Evolutionary conservation across 1,140 invertebrate genomes (phyloP).

Genomic region (Cyclargus thomasi): DNA sequence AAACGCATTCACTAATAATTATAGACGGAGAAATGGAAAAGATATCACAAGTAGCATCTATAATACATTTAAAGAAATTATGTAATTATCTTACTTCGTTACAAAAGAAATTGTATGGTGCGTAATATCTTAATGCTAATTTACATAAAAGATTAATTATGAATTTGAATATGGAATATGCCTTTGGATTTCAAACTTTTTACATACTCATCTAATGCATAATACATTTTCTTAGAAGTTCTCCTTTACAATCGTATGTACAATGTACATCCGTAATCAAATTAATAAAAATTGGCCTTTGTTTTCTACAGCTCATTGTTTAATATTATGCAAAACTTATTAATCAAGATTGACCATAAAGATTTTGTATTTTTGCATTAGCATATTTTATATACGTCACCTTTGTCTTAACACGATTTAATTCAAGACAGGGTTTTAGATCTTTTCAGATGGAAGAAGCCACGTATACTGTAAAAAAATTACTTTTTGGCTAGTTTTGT

Average conservation of each 20-base stretch:
- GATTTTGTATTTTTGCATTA: too few relatives aligned
- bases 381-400: too few relatives aligned
- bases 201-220: not conserved
- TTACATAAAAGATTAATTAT: conserved; percentile 3
- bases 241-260: too few relatives aligned
- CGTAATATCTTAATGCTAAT: conserved; percentile 10
- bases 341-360: too few relatives aligned
- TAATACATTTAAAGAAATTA: conserved; percentile 32
- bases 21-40: conserved; percentile 51
- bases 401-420: too few relatives aligned
- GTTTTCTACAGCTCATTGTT: too few relatives aligned
- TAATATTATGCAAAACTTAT: too few relatives aligned
- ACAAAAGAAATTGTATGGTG: conserved; percentile 11
- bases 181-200: not conserved
- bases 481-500: not conserved
- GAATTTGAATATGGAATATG: conserved; percentile 5
- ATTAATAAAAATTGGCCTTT: too few relatives aligned
- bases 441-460: too few relatives aligned
- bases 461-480: not conserved
- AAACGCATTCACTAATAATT: conserved; percentile 57
- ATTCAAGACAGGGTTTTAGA: too few relatives aligned
- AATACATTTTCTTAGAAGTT: not conserved
- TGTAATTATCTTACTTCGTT: conserved; percentile 8
- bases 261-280: too few relatives aligned
- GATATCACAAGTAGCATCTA: conserved; percentile 51